Base-by-base conservation (phyloP, 2,113 vertebrate species). In the Marmota flaviventris region DNA sequence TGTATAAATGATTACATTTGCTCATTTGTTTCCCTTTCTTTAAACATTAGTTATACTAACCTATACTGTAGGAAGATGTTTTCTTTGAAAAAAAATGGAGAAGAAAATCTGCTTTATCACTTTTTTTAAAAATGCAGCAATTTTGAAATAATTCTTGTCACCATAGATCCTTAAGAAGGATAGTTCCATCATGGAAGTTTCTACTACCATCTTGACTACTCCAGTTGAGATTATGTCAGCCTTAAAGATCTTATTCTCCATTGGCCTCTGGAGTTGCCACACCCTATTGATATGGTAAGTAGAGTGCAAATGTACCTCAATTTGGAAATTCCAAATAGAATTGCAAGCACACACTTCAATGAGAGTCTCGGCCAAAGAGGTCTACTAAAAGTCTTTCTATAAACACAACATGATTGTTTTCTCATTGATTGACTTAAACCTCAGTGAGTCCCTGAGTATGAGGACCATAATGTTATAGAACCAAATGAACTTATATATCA, bases 51-150 rank as follows among this genome's bases (percentile, higher is more conserved):
- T 83, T 75, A 90, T 18, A 67, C 17, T 61, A 93, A 78, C n/a
- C 34, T 14, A 85, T 24, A 78, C 8, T 77, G 4, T 16, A 94
- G 29, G 75, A 95, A 4, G 0, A n/a, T 27, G 9, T 24, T 5
- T 48, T 90, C 48, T 76, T 88, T 72, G 18, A 96, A 56, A 53
- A 37, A 2, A 83, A 32, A 58, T 63, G 13, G 34, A 90, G 9
- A 61, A n/a, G 82, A 93, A 95, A 94, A 10, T 91, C n/a, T 81
- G 27, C 24, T 34, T 34, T 48, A 12, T 39, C 22, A 82, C 90
- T 95, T 85, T 48, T 96, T 91, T 95, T 85, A 95, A 94, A 94
- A 81, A 39, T 89, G 5, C 20, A 88, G 82, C 29, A 67, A 76
- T 83, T 89, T 93, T 86, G 16, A 91, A 93, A 85, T 77, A 70